Percentiles rank a stretch among this genome's conserved stretches.
These are phyloP conservation scores for Portevinia maculata DNA, from an alignment of 2,888 invertebrate genomes.

Conservation along the genomic window DNA sequence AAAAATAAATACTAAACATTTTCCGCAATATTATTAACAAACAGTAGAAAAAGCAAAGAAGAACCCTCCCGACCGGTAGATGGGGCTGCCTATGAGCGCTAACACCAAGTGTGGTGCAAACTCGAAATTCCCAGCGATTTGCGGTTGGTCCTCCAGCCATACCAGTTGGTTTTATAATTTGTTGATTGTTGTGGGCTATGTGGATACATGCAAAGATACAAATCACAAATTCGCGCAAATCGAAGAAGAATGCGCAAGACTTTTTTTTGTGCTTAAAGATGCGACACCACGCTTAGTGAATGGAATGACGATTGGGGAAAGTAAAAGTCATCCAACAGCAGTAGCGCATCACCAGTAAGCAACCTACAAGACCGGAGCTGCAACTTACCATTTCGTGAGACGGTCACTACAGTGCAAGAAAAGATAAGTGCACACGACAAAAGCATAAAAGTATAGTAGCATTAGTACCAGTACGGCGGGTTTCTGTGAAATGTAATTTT, in stretches of 20 bases:
- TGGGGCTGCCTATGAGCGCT: slow-evolving; percentile 5
- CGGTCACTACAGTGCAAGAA: slow-evolving; percentile 60
- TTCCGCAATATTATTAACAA: slow-evolving; percentile 60
- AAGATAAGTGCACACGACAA: slow-evolving; percentile 68
- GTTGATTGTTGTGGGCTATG: slow-evolving; percentile 57
- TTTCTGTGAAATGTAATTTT: slow-evolving; percentile 59
- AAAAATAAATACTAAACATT: slow-evolving; percentile 57
- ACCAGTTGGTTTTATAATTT: slow-evolving; percentile 72
- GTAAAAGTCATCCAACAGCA: slow-evolving; percentile 73
- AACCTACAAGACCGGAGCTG: slow-evolving; percentile 59
- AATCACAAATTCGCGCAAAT: slow-evolving; percentile 57
- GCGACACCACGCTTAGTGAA: slow-evolving; percentile 71
- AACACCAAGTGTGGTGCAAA: slow-evolving; percentile 55
- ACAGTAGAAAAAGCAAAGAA: slow-evolving; percentile 24
- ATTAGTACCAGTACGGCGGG: background rate
- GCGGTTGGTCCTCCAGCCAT: slow-evolving; percentile 48
- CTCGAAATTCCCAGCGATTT: slow-evolving; percentile 45
- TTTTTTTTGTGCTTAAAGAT: slow-evolving; percentile 57
- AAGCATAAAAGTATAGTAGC: slow-evolving; percentile 36
- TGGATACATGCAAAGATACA: slow-evolving; percentile 44
- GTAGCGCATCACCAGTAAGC: slow-evolving; percentile 37
- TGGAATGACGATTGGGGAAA: slow-evolving; percentile 74
- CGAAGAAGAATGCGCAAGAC: slow-evolving; percentile 62
- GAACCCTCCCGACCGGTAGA: background rate
- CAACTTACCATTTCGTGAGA: slow-evolving; percentile 68